These are phyloP conservation scores for Thryonomys swinderianus DNA, from an alignment of 2,113 vertebrate genomes.

Conservation along the genomic window DNA sequence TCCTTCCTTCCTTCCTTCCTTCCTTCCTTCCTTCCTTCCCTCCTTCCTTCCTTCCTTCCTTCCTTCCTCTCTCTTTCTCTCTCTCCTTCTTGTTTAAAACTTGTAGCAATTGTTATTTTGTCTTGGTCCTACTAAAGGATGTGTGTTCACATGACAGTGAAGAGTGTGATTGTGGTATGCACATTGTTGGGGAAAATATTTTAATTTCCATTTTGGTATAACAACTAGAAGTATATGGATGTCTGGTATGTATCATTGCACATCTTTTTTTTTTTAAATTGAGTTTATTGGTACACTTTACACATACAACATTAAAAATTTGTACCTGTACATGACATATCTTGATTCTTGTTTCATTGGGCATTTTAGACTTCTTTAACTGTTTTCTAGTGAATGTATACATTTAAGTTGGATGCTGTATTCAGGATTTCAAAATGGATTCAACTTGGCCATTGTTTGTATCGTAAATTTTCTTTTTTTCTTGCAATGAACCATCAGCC, in stretches of 20 bases:
- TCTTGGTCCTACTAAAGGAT: neutral
- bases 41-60: too few relatives aligned
- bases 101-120: neutral
- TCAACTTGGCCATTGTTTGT: neutral
- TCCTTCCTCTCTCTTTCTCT: too few relatives aligned
- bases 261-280: too few relatives aligned
- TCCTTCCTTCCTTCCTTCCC: too few relatives aligned
- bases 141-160: neutral
- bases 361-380: neutral
- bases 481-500: constrained; percentile 17
- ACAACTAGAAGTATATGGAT: neutral
- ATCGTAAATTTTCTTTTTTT: constrained; percentile 25
- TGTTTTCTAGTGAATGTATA: neutral
- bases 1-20: too few relatives aligned
- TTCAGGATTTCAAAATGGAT: neutral
- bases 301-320: too few relatives aligned
- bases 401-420: neutral
- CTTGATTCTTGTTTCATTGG: too few relatives aligned
- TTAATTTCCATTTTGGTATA: constrained; percentile 16
- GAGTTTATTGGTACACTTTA: too few relatives aligned
- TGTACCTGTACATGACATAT: too few relatives aligned
- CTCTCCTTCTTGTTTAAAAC: constrained; percentile 39
- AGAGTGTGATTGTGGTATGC: neutral
- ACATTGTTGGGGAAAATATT: neutral
- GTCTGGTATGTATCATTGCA: neutral